Percentiles rank a stretch among this genome's conserved stretches.
These are phyloP conservation scores for Harpalus rufipes DNA, from an alignment of 2,888 invertebrate genomes.

Conservation along the genomic window DNA sequence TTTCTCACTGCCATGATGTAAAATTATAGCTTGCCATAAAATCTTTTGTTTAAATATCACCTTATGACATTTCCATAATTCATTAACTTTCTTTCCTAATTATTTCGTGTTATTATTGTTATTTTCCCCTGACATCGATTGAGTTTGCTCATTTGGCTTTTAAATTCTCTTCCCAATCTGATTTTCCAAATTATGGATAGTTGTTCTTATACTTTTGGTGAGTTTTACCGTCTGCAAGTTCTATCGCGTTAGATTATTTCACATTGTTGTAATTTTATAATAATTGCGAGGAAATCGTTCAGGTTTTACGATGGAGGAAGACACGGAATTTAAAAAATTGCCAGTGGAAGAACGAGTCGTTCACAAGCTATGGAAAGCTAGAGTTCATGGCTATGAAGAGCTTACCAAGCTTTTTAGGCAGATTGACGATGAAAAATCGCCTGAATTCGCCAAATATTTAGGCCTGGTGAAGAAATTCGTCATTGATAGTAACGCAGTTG, in stretches of 20 bases:
- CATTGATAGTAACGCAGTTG: conserved; percentile 94
- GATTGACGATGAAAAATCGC: conserved; percentile 94
- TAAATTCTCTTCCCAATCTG: background rate
- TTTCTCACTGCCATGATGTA: background rate
- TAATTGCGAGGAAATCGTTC: background rate
- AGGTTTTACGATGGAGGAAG: conserved; percentile 79
- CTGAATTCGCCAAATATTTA: conserved; percentile 95
- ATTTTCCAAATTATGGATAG: conserved; percentile 31
- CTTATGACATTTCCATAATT: conserved; percentile 41
- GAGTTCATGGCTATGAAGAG: conserved; percentile 96
- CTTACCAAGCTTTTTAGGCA: conserved; percentile 92
- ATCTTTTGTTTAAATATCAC: conserved; percentile 38
- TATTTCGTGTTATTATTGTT: conserved; percentile 30
- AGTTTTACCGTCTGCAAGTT: background rate
- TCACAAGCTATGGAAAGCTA: conserved; percentile 97
- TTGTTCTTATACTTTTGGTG: conserved; percentile 30
- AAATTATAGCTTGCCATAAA: conserved; percentile 16
- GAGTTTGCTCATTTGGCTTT: background rate
- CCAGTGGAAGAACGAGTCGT: conserved; percentile 94
- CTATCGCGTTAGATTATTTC: background rate
- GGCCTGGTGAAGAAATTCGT: conserved; percentile 97
- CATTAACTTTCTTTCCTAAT: conserved; percentile 10
- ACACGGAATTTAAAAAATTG: conserved; percentile 91
- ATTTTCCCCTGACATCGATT: conserved; percentile 13
- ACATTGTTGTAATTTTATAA: background rate